Percentiles rank a stretch among this genome's conserved stretches.
phyloP scores from a whole-genome alignment of 2,888 invertebrate genomes.

The Rhagonycha lutea region DNA sequence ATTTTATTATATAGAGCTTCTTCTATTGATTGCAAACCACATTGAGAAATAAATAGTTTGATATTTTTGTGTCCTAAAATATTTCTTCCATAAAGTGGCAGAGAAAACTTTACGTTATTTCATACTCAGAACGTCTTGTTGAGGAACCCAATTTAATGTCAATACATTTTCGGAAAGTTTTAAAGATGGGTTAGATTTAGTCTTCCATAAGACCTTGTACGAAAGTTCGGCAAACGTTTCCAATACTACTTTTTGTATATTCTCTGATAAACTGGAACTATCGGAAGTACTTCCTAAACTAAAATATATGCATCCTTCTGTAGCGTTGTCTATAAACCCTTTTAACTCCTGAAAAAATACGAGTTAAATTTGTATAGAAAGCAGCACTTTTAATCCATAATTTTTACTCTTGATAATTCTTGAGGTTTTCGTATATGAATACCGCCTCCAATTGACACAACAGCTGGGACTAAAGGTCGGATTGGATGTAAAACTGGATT shows the following conservation, averaged over 20 bases:
- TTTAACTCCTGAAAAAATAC: no score
- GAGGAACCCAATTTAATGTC: background rate
- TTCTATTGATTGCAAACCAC: background rate
- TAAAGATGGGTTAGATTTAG: background rate
- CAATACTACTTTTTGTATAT: background rate
- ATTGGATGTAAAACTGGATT: no score
- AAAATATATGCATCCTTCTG: background rate
- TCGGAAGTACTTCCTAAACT: background rate
- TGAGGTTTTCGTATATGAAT: no score
- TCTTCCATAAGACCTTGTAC: background rate
- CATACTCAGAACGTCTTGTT: background rate
- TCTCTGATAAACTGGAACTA: background rate
- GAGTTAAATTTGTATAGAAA: no score
- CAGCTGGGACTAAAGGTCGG: no score
- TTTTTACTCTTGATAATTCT: no score
- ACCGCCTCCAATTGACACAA: no score
- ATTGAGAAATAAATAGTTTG: background rate
- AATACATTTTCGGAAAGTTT: background rate
- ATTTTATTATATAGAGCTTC: background rate
- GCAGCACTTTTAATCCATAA: no score
- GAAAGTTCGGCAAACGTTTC: background rate
- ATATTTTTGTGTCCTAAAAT: background rate
- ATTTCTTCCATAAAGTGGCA: background rate
- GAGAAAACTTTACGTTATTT: background rate
- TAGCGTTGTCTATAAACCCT: no score